Conservation (phyloP, 1,140 invertebrate species). For the Heterodera schachtii region DNA sequence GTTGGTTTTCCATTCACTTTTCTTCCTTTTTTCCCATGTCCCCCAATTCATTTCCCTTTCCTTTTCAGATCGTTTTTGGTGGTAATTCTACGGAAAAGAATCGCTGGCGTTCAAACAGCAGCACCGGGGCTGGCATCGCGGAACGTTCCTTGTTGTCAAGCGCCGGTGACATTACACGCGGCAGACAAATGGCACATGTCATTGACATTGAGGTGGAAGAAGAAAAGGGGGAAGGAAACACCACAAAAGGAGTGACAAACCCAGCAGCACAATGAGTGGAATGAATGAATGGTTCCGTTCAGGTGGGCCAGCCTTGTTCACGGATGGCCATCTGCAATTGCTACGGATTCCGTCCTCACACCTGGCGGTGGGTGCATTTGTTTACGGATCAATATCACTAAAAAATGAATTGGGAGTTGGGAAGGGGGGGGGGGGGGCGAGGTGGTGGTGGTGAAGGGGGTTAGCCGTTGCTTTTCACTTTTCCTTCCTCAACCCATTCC, state of each 20-base stretch:
- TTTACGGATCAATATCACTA: no score
- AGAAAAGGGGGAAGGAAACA: not conserved
- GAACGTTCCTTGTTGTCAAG: slow-evolving; percentile 12
- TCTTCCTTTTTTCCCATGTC: not conserved
- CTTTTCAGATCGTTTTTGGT: slow-evolving; percentile 22
- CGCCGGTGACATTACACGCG: slow-evolving; percentile 16
- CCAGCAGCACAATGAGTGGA: not conserved
- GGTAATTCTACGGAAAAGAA: slow-evolving; percentile 6
- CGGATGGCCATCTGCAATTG: slow-evolving; percentile 44
- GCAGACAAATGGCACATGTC: slow-evolving; percentile 51
- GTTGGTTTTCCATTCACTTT: not conserved
- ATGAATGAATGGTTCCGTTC: not conserved
- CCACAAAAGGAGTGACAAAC: not conserved
- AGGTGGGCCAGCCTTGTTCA: slow-evolving; percentile 40
- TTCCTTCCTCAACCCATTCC: not conserved
- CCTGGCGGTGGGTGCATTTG: slow-evolving; percentile 46
- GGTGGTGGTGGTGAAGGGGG: no score
- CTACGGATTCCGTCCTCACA: slow-evolving; percentile 51
- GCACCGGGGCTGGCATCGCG: slow-evolving; percentile 20
- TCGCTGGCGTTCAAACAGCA: slow-evolving; percentile 24
- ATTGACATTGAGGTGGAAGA: slow-evolving; percentile 55
- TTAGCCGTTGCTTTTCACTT: not conserved
- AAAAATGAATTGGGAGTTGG: no score
- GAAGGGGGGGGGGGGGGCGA: no score
- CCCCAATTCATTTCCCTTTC: not conserved